A percentile compares a stretch with the other conserved stretches of the same genome.
Conservation (phyloP, 2,888 invertebrate genomes). For the Mesoligia furuncula region DNA sequence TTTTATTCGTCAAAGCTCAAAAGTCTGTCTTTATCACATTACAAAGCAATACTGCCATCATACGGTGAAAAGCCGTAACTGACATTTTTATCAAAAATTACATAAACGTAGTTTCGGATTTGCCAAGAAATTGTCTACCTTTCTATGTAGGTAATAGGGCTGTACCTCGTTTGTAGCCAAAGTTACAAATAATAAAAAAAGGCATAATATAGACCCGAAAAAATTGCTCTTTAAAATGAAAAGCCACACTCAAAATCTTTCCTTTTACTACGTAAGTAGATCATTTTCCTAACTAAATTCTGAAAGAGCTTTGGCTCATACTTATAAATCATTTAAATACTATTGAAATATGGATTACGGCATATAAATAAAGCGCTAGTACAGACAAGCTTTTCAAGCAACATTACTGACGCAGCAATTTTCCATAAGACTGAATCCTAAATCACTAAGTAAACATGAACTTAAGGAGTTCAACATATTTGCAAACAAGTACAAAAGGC, state of each 20-base stretch:
- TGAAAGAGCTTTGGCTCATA: background rate
- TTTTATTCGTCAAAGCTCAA: background rate
- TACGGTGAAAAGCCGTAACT: background rate
- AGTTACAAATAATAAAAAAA: background rate
- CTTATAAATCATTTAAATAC: background rate
- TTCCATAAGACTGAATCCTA: background rate
- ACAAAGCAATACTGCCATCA: background rate
- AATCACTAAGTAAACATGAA: constrained; percentile 30
- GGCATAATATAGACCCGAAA: background rate
- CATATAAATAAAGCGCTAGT: background rate
- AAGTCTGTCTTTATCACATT: background rate
- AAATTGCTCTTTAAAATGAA: background rate
- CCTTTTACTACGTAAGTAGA: background rate
- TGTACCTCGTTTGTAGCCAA: background rate
- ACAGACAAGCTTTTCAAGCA: background rate
- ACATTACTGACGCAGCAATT: background rate
- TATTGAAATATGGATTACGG: background rate
- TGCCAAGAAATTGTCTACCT: background rate
- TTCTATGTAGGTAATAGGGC: background rate
- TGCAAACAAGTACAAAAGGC: constrained; percentile 33
- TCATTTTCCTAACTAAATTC: background rate
- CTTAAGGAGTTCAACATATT: constrained; percentile 26
- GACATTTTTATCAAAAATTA: background rate
- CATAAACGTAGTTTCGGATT: background rate
- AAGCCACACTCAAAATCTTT: background rate